These are phyloP conservation scores for Tyto alba DNA, from an alignment of 2,113 vertebrate species.

Conservation along the genomic window DNA sequence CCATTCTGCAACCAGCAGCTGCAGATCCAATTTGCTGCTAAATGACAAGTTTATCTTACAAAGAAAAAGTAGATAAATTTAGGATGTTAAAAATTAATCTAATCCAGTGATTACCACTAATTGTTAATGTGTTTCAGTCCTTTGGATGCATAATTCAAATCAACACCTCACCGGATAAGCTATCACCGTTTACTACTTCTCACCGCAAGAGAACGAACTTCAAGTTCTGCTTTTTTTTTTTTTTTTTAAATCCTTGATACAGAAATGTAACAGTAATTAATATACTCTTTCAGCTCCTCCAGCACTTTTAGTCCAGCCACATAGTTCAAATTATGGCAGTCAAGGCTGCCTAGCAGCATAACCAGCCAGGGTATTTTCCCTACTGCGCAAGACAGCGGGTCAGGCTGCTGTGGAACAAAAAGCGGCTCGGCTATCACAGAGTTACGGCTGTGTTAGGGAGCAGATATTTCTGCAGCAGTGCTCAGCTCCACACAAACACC, in stretches of 20 bases:
- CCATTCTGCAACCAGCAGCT: slow-evolving; percentile 8
- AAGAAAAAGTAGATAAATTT: not conserved
- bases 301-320: not conserved
- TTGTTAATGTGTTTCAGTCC: not conserved
- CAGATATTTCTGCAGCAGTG: not conserved
- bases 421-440: accelerated
- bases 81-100: not conserved
- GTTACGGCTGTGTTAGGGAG: not conserved
- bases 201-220: not conserved
- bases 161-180: not conserved
- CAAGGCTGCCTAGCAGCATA: not conserved
- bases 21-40: not conserved
- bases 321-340: not conserved
- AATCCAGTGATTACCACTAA: not conserved
- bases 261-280: not conserved
- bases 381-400: not conserved
- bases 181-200: not conserved
- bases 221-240: not conserved
- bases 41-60: slow-evolving; percentile 1
- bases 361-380: not conserved
- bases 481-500: not conserved
- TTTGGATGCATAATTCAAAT: not conserved
- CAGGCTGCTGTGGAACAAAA: not conserved
- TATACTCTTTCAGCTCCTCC: not conserved
- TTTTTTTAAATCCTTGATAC: not conserved